phyloP scores from a whole-genome alignment of 2,797 vertebrate genomes.

The Sebastes nivosus region DNA sequence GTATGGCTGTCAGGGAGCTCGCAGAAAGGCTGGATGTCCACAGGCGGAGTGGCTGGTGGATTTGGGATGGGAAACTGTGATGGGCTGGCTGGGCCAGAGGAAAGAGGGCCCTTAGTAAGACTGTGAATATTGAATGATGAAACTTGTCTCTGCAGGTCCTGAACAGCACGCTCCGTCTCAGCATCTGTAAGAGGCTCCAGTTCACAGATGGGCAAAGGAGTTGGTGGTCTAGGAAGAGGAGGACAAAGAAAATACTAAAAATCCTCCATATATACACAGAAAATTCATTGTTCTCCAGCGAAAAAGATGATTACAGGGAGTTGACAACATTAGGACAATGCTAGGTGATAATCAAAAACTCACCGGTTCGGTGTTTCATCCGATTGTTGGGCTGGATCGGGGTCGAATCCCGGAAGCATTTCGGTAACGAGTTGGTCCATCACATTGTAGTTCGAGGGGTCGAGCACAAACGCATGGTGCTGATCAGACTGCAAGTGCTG shows the following conservation, averaged over 20 bases:
- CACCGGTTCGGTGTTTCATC: conserved; percentile 56
- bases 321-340: not conserved
- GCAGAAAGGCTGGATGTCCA: conserved; percentile 9
- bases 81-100: not conserved
- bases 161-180: conserved; percentile 64
- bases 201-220: conserved; percentile 50
- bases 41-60: not conserved
- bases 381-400: conserved; percentile 25
- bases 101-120: not conserved
- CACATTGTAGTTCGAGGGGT: conserved; percentile 74
- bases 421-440: conserved; percentile 82
- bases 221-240: conserved; percentile 33
- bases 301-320: not conserved
- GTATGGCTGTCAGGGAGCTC: not conserved
- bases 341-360: not conserved
- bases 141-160: conserved; percentile 46
- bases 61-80: conserved; percentile 4
- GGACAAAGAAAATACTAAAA: not conserved
- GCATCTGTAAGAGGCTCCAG: conserved; percentile 61
- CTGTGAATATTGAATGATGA: conserved; percentile 11
- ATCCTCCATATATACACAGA: not conserved
- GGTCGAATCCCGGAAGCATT: conserved; percentile 73
- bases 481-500: conserved; percentile 87
- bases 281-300: fast-evolving
- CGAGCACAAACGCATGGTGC: conserved; percentile 82